phyloP scores from a whole-genome alignment of 37 sponge, comb jelly and placozoan species.

The Chondrilla cf. caribensis region DNA sequence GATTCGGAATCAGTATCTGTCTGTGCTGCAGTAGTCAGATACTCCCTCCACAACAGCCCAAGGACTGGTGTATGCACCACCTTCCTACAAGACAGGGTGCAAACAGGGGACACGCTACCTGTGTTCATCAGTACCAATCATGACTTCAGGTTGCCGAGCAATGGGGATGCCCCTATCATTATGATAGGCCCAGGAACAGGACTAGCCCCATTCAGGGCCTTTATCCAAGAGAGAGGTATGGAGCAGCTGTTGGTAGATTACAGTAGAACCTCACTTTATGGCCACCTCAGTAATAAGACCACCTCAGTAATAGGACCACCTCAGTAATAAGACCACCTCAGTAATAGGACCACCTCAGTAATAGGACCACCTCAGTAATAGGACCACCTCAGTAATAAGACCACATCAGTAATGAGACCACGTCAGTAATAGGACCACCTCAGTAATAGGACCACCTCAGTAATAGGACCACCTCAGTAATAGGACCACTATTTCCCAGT shows the following conservation, averaged over 20 bases:
- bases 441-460: no score
- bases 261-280: not conserved
- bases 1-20: conserved; percentile 31
- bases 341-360: no score
- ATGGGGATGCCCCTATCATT: conserved; percentile 45
- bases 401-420: no score
- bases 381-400: no score
- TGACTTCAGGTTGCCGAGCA: conserved; percentile 51
- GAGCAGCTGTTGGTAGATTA: not conserved
- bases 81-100: conserved; percentile 50
- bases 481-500: no score
- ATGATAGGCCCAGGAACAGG: conserved; percentile 75
- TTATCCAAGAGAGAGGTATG: conserved; percentile 67
- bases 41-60: conserved; percentile 24
- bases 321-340: no score
- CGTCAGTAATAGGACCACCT: no score
- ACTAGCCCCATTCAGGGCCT: conserved; percentile 65
- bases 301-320: no score
- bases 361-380: no score
- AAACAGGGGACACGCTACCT: conserved; percentile 22
- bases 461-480: no score
- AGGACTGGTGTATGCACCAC: conserved; percentile 63
- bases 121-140: conserved; percentile 62
- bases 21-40: conserved; percentile 61
- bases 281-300: no score